These are phyloP conservation scores for Rhorus exstirpatorius DNA, from an alignment of 2,888 invertebrate genomes.

Conservation along the genomic window DNA sequence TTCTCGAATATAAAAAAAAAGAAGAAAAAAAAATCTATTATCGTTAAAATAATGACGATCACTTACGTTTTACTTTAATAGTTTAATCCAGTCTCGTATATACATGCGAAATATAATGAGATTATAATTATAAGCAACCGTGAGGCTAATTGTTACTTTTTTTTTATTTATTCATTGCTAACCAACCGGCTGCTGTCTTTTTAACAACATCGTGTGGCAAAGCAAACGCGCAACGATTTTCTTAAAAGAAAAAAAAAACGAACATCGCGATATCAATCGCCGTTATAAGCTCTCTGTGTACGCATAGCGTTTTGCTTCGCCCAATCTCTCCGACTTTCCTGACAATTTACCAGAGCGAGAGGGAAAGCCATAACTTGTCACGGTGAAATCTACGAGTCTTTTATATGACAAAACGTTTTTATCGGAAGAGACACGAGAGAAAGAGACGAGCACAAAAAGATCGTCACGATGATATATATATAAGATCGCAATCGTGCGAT, in stretches of 20 bases:
- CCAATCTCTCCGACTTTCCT: constrained; percentile 72
- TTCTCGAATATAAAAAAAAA: no score
- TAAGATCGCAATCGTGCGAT: constrained; percentile 26
- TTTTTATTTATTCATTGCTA: constrained; percentile 21
- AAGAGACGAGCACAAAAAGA: constrained; percentile 62
- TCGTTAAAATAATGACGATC: not conserved
- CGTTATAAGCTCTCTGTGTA: no score
- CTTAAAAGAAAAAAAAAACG: constrained; percentile 5
- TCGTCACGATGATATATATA: constrained; percentile 35
- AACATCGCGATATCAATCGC: constrained; percentile 48
- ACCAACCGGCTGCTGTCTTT: constrained; percentile 30
- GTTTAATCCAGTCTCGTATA: constrained; percentile 5
- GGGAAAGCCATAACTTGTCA: constrained; percentile 75
- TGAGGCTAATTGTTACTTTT: constrained; percentile 55
- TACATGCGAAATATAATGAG: constrained; percentile 57
- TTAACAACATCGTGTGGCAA: not conserved
- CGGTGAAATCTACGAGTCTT: constrained; percentile 72
- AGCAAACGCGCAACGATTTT: constrained; percentile 19
- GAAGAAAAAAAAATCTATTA: constrained; percentile 1
- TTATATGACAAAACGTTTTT: constrained; percentile 13
- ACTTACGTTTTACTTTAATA: constrained; percentile 4
- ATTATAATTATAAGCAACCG: constrained; percentile 53
- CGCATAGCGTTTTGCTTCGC: constrained; percentile 34
- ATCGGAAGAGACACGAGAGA: not conserved
- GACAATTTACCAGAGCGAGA: constrained; percentile 74